phyloP scores from a whole-genome alignment of 2,113 vertebrate genomes.

The Rhea americana region DNA sequence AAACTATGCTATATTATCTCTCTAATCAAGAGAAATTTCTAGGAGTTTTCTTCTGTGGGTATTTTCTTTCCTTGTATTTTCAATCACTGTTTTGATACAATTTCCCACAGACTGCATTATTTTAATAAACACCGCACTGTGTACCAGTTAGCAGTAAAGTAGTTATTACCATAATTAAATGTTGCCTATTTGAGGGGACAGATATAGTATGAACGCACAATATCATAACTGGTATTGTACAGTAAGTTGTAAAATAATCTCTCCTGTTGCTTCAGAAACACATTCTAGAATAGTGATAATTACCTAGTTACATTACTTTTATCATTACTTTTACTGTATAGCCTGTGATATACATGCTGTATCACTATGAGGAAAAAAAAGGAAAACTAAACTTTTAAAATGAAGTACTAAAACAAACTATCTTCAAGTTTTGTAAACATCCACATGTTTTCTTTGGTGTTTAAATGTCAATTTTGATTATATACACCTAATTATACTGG shows the following conservation, averaged over 20 bases:
- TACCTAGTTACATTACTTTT: background rate
- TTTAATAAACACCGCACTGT: slow-evolving; percentile 61
- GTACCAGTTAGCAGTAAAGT: slow-evolving; percentile 64
- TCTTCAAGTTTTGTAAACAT: background rate
- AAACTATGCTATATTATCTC: background rate
- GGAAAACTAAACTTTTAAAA: background rate
- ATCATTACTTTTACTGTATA: background rate
- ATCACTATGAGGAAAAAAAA: background rate
- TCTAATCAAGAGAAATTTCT: background rate
- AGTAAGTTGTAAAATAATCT: slow-evolving; percentile 68
- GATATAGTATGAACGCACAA: slow-evolving; percentile 64
- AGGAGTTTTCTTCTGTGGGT: background rate
- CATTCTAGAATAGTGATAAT: slow-evolving; percentile 45
- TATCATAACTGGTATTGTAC: slow-evolving; percentile 63
- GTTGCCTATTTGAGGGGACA: slow-evolving; percentile 57
- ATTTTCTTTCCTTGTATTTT: slow-evolving; percentile 53
- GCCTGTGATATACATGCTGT: background rate
- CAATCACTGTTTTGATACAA: slow-evolving; percentile 38
- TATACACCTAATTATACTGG: background rate
- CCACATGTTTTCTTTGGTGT: background rate
- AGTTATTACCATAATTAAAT: slow-evolving; percentile 76
- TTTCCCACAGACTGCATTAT: slow-evolving; percentile 59
- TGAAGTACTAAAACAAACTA: background rate
- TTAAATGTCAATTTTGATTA: background rate
- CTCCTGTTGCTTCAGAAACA: slow-evolving; percentile 71